Evolutionary conservation across 2,797 vertebrate genomes (phyloP).

Genomic region (Chanos chanos): DNA sequence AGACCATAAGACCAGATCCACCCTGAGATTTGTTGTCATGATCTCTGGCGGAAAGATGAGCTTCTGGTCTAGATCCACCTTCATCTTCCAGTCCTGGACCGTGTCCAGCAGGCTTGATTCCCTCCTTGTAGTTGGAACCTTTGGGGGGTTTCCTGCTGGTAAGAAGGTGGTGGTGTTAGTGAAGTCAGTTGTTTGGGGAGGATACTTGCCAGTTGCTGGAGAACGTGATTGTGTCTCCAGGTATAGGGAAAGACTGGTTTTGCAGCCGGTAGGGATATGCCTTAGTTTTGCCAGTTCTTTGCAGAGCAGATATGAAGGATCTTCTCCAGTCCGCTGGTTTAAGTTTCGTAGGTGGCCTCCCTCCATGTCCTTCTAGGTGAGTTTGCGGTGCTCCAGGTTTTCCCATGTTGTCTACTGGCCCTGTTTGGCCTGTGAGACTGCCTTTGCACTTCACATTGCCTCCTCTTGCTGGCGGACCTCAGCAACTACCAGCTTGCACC

Average conservation of each 20-base stretch:
- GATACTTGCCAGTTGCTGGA: neutral
- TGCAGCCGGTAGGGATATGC: slow-evolving; percentile 10
- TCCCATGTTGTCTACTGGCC: slow-evolving; percentile 10
- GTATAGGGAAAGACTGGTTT: slow-evolving; percentile 8
- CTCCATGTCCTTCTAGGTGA: slow-evolving; percentile 1
- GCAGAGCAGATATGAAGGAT: slow-evolving; percentile 15
- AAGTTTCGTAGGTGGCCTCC: too few relatives aligned
- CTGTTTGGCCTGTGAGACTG: slow-evolving; percentile 14
- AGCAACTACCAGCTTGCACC: neutral
- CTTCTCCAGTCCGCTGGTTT: neutral
- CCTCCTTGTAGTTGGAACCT: neutral
- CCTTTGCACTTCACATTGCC: neutral
- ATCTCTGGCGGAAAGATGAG: neutral
- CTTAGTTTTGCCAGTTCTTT: slow-evolving; percentile 10
- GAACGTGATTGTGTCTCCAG: neutral
- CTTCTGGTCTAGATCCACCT: neutral
- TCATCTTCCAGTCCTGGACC: neutral
- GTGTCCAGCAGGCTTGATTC: neutral
- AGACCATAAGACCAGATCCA: too few relatives aligned
- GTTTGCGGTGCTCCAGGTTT: neutral
- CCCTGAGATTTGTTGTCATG: too few relatives aligned
- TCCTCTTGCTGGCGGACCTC: slow-evolving; percentile 6
- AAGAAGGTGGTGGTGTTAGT: neutral
- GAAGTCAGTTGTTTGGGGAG: neutral
- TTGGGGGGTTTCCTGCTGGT: neutral